These are phyloP conservation scores for Zaprionus lineosus DNA, from an alignment of 2,888 invertebrate species.

Conservation along the genomic window DNA sequence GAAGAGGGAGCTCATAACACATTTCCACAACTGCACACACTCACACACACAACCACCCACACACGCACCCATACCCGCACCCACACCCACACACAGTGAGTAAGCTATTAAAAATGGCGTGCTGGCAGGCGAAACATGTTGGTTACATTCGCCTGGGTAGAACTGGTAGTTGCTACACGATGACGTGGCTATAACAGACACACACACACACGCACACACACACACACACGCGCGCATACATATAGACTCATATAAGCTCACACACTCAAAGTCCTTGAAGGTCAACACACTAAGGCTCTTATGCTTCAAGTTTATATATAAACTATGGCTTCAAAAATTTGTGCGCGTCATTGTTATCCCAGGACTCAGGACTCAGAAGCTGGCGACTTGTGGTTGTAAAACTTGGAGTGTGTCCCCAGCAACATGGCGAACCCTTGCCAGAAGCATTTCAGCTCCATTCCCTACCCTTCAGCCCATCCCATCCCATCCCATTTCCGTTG, in stretches of 20 bases:
- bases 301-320: slow-evolving; percentile 22
- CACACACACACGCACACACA: background rate
- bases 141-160: slow-evolving; percentile 27
- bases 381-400: slow-evolving; percentile 39
- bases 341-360: slow-evolving; percentile 39
- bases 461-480: no score
- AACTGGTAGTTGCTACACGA: slow-evolving; percentile 35
- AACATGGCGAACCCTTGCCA: no score
- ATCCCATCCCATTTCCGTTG: no score
- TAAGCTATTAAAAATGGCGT: slow-evolving; percentile 20
- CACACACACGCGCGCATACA: slow-evolving; percentile 1
- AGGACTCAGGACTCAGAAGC: slow-evolving; percentile 4
- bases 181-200: slow-evolving; percentile 45
- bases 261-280: slow-evolving; percentile 50
- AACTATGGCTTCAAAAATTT: slow-evolving; percentile 28
- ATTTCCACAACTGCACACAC: background rate
- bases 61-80: background rate
- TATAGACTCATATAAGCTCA: slow-evolving; percentile 3
- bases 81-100: background rate
- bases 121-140: slow-evolving; percentile 43
- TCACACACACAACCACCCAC: background rate
- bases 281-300: slow-evolving; percentile 35
- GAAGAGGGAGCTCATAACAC: no score
- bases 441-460: no score
- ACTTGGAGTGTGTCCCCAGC: no score